phyloP scores from a whole-genome alignment of 2,888 invertebrate species.

The Lithophane semibrunnea region DNA sequence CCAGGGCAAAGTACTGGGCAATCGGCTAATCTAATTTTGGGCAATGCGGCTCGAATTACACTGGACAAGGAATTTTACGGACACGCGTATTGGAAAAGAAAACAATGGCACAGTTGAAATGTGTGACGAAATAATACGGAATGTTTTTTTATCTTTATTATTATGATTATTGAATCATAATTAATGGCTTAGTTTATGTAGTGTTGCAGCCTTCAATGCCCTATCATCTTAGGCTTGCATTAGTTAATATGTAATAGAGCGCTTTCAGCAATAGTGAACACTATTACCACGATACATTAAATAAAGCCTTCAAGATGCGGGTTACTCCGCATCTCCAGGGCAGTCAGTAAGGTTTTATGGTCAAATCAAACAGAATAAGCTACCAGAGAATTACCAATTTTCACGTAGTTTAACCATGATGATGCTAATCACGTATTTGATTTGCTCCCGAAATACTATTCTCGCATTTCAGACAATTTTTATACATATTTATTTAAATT shows the following conservation, averaged over 20 bases:
- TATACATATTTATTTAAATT: neutral
- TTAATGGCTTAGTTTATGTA: neutral
- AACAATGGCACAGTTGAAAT: slow-evolving; percentile 14
- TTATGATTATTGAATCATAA: neutral
- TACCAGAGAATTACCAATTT: neutral
- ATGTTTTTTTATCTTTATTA: neutral
- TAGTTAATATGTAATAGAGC: neutral
- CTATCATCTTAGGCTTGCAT: neutral
- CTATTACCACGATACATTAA: neutral
- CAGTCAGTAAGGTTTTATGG: neutral
- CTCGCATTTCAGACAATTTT: neutral
- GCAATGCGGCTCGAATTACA: slow-evolving; percentile 47
- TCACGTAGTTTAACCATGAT: neutral
- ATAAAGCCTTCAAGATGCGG: neutral
- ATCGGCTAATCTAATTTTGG: slow-evolving; percentile 64
- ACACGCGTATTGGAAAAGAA: slow-evolving; percentile 22
- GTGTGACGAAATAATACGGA: slow-evolving; percentile 25
- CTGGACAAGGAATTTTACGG: slow-evolving; percentile 33
- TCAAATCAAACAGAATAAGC: neutral
- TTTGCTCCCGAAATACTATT: neutral
- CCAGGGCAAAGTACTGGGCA: slow-evolving; percentile 35
- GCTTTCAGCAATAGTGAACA: neutral
- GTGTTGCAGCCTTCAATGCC: neutral
- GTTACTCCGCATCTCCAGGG: too few species aligned
- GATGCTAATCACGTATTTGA: neutral